Conservation (phyloP, 2,888 invertebrate genomes). For the Lasioglossum leucozonium region DNA sequence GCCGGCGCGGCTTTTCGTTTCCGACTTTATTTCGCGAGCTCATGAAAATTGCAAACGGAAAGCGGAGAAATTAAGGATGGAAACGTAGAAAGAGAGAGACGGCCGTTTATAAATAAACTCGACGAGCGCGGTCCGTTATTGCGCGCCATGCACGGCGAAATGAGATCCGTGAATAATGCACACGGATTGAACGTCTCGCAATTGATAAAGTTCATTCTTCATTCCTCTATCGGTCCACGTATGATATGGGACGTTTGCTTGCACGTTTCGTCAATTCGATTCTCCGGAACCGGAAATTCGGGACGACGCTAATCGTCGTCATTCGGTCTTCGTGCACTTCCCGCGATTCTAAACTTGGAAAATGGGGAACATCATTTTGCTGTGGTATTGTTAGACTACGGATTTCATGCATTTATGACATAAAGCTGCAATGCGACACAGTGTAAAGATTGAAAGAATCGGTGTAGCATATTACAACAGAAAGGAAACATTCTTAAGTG, state of each 20-base stretch:
- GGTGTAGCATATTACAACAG: not conserved
- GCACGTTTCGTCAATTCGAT: not conserved
- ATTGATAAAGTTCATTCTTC: constrained; percentile 12
- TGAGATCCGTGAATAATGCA: not conserved
- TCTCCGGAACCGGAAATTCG: not conserved
- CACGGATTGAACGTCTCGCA: not conserved
- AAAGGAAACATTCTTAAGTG: not conserved
- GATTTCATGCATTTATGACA: not conserved
- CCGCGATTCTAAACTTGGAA: not conserved
- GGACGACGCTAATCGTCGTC: not conserved
- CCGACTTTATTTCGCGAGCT: constrained; percentile 4
- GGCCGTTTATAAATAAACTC: constrained; percentile 12
- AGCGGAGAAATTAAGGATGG: constrained; percentile 4
- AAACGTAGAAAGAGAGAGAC: not conserved
- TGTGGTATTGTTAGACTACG: not conserved
- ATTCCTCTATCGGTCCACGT: not conserved
- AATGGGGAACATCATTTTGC: not conserved
- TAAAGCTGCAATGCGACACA: not conserved
- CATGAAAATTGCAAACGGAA: constrained; percentile 12
- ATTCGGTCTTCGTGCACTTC: not conserved
- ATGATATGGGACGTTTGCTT: not conserved
- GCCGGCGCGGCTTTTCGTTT: not conserved
- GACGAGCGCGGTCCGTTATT: not conserved
- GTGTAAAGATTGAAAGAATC: not conserved
- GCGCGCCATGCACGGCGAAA: not conserved